Percentiles rank a stretch among this genome's conserved stretches.
These are phyloP conservation scores for Fistularia commersonii DNA, from an alignment of 2,797 vertebrate genomes.

Conservation along the genomic window DNA sequence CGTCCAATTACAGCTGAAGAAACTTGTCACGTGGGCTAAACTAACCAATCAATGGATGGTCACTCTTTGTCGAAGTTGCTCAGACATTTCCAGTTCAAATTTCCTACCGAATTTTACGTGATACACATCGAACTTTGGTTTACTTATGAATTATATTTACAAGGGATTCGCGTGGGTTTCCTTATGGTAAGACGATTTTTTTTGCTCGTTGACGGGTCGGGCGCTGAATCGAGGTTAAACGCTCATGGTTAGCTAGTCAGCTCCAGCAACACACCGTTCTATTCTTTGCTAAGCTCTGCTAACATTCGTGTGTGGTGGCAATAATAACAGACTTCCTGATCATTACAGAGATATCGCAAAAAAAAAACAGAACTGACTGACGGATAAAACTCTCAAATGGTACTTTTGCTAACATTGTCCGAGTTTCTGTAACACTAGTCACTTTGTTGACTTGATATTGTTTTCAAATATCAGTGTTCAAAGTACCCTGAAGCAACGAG, in stretches of 20 bases:
- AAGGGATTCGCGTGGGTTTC: not conserved
- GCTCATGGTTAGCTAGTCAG: conserved; percentile 9
- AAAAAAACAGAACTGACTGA: no score
- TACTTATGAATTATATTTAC: conserved; percentile 1
- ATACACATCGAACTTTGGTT: not conserved
- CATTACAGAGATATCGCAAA: no score
- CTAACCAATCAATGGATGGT: conserved; percentile 71
- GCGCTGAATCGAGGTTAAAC: no score
- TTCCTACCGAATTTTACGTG: not conserved
- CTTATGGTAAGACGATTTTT: conserved; percentile 45
- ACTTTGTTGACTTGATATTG: no score
- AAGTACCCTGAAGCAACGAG: no score
- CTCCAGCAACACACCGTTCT: conserved; percentile 5
- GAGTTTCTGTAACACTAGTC: no score
- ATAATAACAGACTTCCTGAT: no score
- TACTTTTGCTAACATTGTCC: no score
- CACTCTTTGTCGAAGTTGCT: conserved; percentile 33
- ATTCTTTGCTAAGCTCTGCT: not conserved
- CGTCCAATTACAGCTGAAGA: conserved; percentile 50
- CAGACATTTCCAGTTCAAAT: not conserved
- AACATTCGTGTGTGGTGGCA: not conserved
- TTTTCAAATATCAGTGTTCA: no score
- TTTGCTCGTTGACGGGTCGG: no score
- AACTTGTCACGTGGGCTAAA: conserved; percentile 59
- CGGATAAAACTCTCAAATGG: no score